A percentile compares a stretch with the other conserved stretches of the same genome.
phyloP scores from a whole-genome alignment of 2,797 vertebrate species.

The Chelmon rostratus region DNA sequence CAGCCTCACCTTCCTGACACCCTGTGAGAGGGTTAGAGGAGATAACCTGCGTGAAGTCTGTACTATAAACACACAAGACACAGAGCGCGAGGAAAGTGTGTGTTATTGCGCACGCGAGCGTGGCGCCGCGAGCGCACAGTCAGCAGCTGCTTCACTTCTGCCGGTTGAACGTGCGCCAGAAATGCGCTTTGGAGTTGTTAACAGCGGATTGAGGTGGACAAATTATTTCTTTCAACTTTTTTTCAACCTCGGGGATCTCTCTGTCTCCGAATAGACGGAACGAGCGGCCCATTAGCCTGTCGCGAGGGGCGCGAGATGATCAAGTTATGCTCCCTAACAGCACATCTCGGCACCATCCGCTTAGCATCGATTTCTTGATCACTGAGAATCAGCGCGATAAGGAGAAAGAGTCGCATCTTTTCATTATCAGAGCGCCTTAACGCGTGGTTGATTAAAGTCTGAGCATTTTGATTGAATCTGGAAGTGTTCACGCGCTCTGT shows the following conservation, averaged over 20 bases:
- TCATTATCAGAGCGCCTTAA: constrained; percentile 34
- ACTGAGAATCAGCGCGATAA: constrained; percentile 19
- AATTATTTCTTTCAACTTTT: not conserved
- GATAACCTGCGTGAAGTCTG: not conserved
- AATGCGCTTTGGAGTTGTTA: no score
- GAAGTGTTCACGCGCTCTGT: not conserved
- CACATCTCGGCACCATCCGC: not conserved
- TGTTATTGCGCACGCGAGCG: not conserved
- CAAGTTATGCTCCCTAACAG: not conserved
- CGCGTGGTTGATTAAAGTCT: constrained; percentile 26
- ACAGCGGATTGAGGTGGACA: not conserved
- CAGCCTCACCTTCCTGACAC: not conserved
- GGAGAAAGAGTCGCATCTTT: not conserved
- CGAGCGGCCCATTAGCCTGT: not conserved
- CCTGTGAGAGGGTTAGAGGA: no score
- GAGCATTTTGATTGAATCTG: constrained; percentile 60
- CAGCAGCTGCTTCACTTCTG: not conserved
- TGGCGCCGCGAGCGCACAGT: not conserved
- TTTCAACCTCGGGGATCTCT: no score
- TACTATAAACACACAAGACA: not conserved
- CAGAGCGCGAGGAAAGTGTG: not conserved
- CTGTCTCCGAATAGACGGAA: not conserved
- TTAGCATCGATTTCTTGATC: constrained; percentile 48
- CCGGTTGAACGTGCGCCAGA: no score
- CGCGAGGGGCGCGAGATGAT: constrained; percentile 25